Evolutionary conservation across 2,888 invertebrate genomes (phyloP).

Genomic region (Apamea anceps): DNA sequence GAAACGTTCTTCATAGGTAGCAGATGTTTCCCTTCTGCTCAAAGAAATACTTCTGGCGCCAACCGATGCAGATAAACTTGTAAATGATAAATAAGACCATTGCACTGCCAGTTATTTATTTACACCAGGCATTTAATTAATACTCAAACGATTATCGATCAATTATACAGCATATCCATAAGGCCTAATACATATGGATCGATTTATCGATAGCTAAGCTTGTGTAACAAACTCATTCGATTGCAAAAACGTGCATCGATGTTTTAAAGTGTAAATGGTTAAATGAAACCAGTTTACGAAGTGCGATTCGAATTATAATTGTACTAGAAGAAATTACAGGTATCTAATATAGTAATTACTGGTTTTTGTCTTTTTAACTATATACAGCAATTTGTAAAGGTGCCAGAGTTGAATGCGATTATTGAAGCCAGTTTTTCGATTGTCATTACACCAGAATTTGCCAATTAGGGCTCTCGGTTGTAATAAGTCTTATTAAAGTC

Average conservation of each 20-base stretch:
- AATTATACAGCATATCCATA: constrained; percentile 51
- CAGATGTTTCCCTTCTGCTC: constrained; percentile 24
- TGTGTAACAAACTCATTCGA: constrained; percentile 48
- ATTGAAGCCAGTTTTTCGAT: constrained; percentile 3
- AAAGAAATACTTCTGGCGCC: not conserved
- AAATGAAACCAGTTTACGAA: constrained; percentile 50
- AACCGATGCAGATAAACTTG: not conserved
- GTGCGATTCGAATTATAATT: constrained; percentile 35
- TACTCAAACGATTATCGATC: constrained; percentile 37
- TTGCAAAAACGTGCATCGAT: constrained; percentile 50
- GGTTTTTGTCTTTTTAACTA: constrained; percentile 43
- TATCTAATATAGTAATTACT: constrained; percentile 55
- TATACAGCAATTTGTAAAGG: constrained; percentile 24
- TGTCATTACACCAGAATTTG: constrained; percentile 16
- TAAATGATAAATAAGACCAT: constrained; percentile 18
- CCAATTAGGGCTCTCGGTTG: constrained; percentile 13
- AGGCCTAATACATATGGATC: constrained; percentile 47
- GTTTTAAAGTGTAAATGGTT: constrained; percentile 42
- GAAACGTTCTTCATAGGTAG: constrained; percentile 7
- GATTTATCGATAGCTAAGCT: constrained; percentile 46
- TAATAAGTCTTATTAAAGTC: constrained; percentile 13
- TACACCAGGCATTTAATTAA: constrained; percentile 34
- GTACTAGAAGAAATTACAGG: constrained; percentile 48
- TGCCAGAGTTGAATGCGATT: constrained; percentile 23
- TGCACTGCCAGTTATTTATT: constrained; percentile 21